These are phyloP conservation scores for Trinorchestia longiramus DNA, from an alignment of 1,140 invertebrate species.

Conservation along the genomic window DNA sequence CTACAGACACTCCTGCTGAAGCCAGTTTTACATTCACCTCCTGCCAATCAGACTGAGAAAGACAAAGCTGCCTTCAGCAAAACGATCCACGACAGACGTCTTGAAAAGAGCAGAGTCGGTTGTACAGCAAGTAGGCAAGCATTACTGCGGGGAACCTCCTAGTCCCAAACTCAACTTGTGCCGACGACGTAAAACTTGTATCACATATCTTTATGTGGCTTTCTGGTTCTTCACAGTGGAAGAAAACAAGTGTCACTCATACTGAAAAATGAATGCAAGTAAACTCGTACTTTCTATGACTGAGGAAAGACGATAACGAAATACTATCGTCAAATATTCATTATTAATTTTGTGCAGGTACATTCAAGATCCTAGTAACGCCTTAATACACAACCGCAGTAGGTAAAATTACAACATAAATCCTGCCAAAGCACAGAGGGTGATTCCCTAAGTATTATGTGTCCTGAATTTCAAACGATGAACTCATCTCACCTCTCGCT, in stretches of 20 bases:
- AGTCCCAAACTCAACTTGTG: too few species aligned
- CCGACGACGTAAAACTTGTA: not conserved
- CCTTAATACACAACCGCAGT: not conserved
- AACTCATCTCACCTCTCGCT: not conserved
- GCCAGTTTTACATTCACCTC: not conserved
- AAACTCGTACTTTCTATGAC: not conserved
- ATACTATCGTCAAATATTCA: not conserved
- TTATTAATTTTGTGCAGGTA: not conserved
- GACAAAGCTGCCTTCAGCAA: not conserved
- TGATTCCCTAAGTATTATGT: not conserved
- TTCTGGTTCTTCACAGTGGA: not conserved
- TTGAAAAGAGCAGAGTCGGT: not conserved
- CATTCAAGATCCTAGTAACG: not conserved
- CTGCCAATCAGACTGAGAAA: not conserved
- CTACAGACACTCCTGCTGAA: not conserved
- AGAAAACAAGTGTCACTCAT: too few species aligned
- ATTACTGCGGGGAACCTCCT: too few species aligned
- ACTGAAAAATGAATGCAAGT: not conserved
- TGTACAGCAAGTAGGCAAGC: not conserved
- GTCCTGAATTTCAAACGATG: not conserved
- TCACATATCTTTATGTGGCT: not conserved
- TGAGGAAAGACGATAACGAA: not conserved
- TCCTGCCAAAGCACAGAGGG: not conserved
- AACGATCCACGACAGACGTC: not conserved
- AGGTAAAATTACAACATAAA: not conserved